Percentiles rank a stretch among this genome's conserved stretches.
phyloP scores from a whole-genome alignment of 2,888 invertebrate species.

The Synanthedon andrenaeformis region DNA sequence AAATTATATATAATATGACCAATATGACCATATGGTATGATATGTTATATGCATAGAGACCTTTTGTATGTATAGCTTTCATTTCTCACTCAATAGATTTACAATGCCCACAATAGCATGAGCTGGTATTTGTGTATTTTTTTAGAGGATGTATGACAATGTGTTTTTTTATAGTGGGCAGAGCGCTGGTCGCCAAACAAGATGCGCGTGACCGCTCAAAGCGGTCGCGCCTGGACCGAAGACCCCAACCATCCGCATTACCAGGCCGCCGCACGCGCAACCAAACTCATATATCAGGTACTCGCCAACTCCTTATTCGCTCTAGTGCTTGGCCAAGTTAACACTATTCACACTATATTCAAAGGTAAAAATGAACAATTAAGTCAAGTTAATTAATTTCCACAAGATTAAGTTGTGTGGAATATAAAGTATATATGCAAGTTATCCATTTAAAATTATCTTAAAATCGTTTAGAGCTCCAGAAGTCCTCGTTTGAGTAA shows the following conservation, averaged over 20 bases:
- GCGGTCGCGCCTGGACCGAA: conserved; percentile 93
- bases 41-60: no score
- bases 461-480: no score
- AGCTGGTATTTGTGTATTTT: no score
- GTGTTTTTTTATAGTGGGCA: conserved; percentile 69
- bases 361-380: not conserved
- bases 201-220: conserved; percentile 81
- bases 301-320: not conserved
- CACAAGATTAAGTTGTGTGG: not conserved
- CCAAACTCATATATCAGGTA: conserved; percentile 84
- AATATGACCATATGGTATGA: no score
- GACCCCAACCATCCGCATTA: conserved; percentile 94
- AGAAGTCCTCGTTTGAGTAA: no score
- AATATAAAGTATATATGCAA: not conserved
- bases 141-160: not conserved
- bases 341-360: no score
- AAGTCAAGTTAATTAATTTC: not conserved
- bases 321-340: not conserved
- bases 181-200: conserved; percentile 87
- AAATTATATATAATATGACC: no score
- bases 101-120: no score
- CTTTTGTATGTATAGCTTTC: no score
- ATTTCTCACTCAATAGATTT: no score
- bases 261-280: conserved; percentile 85
- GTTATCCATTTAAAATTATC: no score